A percentile compares a stretch with the other conserved stretches of the same genome.
Conservation (phyloP, 2,113 vertebrate genomes). For the Misgurnus anguillicaudatus region DNA sequence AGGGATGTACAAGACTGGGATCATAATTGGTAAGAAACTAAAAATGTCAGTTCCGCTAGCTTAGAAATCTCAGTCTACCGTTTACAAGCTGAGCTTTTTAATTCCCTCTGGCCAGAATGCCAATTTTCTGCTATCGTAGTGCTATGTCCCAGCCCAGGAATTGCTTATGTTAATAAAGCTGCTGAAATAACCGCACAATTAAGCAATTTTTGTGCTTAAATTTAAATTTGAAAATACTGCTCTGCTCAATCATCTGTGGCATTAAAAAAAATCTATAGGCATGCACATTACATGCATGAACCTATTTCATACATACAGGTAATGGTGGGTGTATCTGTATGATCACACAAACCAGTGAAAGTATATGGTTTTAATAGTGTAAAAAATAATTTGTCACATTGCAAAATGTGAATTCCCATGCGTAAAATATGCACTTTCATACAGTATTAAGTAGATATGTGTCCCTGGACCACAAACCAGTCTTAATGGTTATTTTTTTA, state of each 20-base stretch:
- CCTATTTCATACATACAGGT: background rate
- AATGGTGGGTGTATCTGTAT: background rate
- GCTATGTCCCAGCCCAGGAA: constrained; percentile 78
- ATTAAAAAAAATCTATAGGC: constrained; percentile 36
- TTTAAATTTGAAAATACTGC: constrained; percentile 76
- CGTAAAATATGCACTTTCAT: too few relatives aligned
- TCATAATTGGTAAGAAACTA: constrained; percentile 71
- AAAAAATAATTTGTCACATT: too few relatives aligned
- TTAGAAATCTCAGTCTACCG: constrained; percentile 78
- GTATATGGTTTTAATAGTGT: background rate
- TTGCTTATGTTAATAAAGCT: constrained; percentile 84
- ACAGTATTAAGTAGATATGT: too few relatives aligned
- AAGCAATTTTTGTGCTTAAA: constrained; percentile 87
- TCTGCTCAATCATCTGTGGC: constrained; percentile 55
- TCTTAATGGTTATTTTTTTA: too few relatives aligned
- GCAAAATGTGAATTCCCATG: too few relatives aligned
- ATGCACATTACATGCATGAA: constrained; percentile 50
- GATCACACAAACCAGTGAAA: background rate
- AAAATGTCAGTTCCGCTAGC: constrained; percentile 84
- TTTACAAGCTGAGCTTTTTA: constrained; percentile 80
- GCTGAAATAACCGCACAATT: constrained; percentile 84
- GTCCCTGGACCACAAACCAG: too few relatives aligned
- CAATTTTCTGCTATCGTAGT: constrained; percentile 92
- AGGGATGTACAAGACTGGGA: constrained; percentile 46
- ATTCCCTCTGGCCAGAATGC: constrained; percentile 84